A percentile compares a stretch with the other conserved stretches of the same genome.
Evolutionary conservation across 2,888 invertebrate genomes (phyloP).

Genomic region (Brenthis daphne): DNA sequence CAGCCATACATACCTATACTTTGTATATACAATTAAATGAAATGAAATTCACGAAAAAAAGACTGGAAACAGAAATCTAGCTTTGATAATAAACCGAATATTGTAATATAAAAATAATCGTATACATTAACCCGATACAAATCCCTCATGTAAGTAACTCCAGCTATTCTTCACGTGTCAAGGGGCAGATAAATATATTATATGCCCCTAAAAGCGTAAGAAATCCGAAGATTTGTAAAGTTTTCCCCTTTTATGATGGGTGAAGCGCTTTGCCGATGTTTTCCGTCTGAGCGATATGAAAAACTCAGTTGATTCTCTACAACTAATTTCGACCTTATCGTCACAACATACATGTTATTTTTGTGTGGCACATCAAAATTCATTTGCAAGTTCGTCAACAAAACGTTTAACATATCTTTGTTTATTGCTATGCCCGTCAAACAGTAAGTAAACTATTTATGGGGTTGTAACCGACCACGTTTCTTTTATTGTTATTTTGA

Average conservation of each 20-base stretch:
- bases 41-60: too few species aligned
- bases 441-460: constrained; percentile 67
- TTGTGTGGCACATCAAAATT: constrained; percentile 50
- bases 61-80: background rate
- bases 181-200: constrained; percentile 80
- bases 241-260: constrained; percentile 79
- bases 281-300: constrained; percentile 74
- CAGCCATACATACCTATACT: too few species aligned
- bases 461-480: constrained; percentile 52
- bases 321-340: constrained; percentile 48
- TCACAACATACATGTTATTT: constrained; percentile 43
- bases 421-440: constrained; percentile 64
- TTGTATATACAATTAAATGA: too few species aligned
- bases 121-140: constrained; percentile 61
- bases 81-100: background rate
- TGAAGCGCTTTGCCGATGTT: constrained; percentile 73
- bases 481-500: constrained; percentile 39
- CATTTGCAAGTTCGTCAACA: constrained; percentile 67
- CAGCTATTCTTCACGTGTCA: constrained; percentile 73
- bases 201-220: constrained; percentile 77
- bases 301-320: constrained; percentile 55
- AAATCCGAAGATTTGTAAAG: constrained; percentile 80
- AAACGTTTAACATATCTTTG: constrained; percentile 71
- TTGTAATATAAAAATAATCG: constrained; percentile 49
- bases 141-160: constrained; percentile 69